Evolutionary conservation across 2,888 invertebrate genomes (phyloP), one percentile per base, ranked within the genome.

Genomic region (Myopa testacea): DNA sequence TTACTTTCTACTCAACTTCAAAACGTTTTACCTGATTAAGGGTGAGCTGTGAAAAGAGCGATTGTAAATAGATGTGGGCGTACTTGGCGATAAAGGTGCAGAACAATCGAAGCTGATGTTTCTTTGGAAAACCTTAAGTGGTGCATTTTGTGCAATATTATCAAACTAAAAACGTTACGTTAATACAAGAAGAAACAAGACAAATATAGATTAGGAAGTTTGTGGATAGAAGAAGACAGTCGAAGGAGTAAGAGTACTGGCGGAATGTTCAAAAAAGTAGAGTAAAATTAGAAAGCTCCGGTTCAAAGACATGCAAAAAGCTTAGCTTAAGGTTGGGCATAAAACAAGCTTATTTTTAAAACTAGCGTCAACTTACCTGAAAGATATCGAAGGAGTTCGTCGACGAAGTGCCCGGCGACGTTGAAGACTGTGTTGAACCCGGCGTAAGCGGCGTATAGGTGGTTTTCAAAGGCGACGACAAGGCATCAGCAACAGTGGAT

Each of bases 81-180:
- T 88, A 85, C 88, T 88, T 82, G 89, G 89, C 84, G 89, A 88
- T 85, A 89, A 87, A 83, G 89, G 89, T 86, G 88, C 87, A 84
- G 89, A 88, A 86, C 88, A 88, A 86, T 89, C 89, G 88, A 88
- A 89, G 86, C 87, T 89, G 85, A 89, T 86, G 85, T 88, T 89
- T 87, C 88, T 88, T 88, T 89, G 89, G 85, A 88, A 87, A 84
- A 86, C 88, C 86, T 88, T 88, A 85, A 89, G 86, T 85, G 88
- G 88, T 86, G 88, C 87, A 86, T 87, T 89, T 86, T 87, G 88
- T 85, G 87, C 88, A 88, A 88, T 86, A 86, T 87, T 88, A 84
- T 89, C 89, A 87, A 89, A 89, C 89, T 89, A 84, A 84, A 84
- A 26, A 19, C 19, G 37, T 45, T 70, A 45, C 37, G 65, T 55